Percentiles rank a stretch among this genome's conserved stretches.
phyloP scores from a whole-genome alignment of 2,113 vertebrate genomes.

The Mustela lutreola region DNA sequence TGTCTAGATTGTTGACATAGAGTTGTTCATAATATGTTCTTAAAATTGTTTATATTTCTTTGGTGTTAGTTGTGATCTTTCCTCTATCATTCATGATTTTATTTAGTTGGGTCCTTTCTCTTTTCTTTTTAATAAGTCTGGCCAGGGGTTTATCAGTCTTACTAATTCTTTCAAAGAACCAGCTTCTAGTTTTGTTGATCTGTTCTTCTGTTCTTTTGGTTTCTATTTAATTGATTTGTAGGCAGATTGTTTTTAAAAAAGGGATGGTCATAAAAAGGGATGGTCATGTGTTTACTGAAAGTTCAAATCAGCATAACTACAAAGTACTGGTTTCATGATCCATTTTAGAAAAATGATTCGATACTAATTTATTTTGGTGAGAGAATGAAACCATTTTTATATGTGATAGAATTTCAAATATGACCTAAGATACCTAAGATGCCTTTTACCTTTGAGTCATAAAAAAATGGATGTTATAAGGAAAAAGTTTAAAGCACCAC shows the following conservation, averaged over 20 bases:
- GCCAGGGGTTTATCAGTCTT: too few relatives aligned
- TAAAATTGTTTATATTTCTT: too few relatives aligned
- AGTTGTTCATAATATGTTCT: too few relatives aligned
- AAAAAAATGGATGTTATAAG: neutral
- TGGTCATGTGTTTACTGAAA: slow-evolving; percentile 24
- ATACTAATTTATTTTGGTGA: slow-evolving; percentile 15
- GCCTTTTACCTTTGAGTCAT: neutral
- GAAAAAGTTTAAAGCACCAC: slow-evolving; percentile 27
- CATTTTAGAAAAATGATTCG: slow-evolving; percentile 2
- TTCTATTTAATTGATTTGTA: neutral
- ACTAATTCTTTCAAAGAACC: too few relatives aligned
- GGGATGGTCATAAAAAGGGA: neutral
- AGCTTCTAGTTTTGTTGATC: too few relatives aligned
- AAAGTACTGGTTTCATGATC: neutral
- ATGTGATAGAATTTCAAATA: slow-evolving; percentile 38
- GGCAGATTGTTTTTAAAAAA: slow-evolving; percentile 3
- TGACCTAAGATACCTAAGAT: neutral
- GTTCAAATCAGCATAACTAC: neutral
- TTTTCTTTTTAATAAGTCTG: too few relatives aligned
- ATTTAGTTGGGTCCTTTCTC: too few relatives aligned
- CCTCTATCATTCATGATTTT: too few relatives aligned
- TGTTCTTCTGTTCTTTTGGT: too few relatives aligned
- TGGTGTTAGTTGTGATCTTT: too few relatives aligned
- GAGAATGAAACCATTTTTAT: slow-evolving; percentile 32
- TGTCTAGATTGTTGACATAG: too few relatives aligned